Conservation (phyloP, 2,888 invertebrate genomes). For the Drosophila greeni region DNA sequence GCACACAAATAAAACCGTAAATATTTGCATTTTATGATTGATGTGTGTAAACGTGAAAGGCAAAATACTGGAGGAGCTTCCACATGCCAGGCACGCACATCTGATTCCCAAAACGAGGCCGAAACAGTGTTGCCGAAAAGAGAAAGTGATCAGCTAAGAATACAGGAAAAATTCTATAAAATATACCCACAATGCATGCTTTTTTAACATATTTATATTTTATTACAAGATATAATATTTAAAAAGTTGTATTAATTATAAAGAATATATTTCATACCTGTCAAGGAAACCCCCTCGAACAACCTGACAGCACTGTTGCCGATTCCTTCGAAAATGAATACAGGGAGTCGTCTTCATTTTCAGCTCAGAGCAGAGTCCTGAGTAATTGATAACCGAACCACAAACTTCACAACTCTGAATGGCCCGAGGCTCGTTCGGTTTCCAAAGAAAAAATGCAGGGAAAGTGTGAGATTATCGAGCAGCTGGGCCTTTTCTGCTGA, state of each 20-base stretch:
- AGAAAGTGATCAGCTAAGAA: background rate
- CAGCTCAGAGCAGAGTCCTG: conserved; percentile 7
- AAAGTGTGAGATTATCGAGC: conserved; percentile 20
- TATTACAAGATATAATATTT: background rate
- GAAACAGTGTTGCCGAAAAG: conserved; percentile 4
- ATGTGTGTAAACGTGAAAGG: conserved; percentile 55
- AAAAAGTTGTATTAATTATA: too few species aligned
- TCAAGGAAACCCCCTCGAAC: background rate
- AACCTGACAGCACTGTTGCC: background rate
- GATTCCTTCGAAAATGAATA: conserved; percentile 7
- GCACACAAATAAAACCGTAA: conserved; percentile 66
- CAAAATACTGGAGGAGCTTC: conserved; percentile 40
- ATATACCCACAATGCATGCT: background rate
- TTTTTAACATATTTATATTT: background rate
- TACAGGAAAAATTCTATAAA: background rate
- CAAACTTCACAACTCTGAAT: conserved; percentile 18
- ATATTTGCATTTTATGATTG: conserved; percentile 76
- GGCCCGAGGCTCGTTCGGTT: background rate
- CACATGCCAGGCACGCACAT: conserved; percentile 54
- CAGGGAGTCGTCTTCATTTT: conserved; percentile 18
- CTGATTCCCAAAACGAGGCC: conserved; percentile 27
- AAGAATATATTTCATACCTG: background rate
- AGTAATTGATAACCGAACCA: conserved; percentile 37
- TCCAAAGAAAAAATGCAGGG: conserved; percentile 1
- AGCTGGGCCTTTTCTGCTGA: conserved; percentile 31